A percentile compares a stretch with the other conserved stretches of the same genome.
Evolutionary conservation across 2,888 invertebrate genomes (phyloP).

Genomic region (Athetis lepigone): DNA sequence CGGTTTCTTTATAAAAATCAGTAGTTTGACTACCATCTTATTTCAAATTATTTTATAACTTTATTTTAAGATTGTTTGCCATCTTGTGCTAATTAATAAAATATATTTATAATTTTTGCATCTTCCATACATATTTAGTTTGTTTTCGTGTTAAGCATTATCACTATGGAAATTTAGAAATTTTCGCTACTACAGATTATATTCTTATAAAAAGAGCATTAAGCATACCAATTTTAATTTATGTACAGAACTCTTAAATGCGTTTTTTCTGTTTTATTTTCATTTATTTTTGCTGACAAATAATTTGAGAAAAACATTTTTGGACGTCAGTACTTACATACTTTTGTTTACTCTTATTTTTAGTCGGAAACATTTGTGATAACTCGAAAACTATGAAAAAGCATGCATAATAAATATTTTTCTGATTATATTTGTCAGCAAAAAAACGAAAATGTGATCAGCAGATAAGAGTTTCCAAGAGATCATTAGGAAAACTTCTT

Average conservation of each 20-base stretch:
- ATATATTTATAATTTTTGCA: constrained; percentile 50
- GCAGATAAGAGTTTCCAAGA: constrained; percentile 89
- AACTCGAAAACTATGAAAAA: no score
- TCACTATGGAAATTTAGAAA: constrained; percentile 80
- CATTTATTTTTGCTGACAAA: constrained; percentile 66
- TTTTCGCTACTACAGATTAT: constrained; percentile 81
- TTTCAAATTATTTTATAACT: constrained; percentile 25
- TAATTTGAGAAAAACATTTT: background rate
- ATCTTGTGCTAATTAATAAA: constrained; percentile 28
- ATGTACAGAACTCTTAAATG: constrained; percentile 89
- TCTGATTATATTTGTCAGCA: constrained; percentile 49
- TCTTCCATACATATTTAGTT: constrained; percentile 58
- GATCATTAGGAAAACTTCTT: constrained; percentile 90
- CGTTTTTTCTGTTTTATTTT: constrained; percentile 60
- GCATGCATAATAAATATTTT: background rate
- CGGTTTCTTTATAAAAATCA: constrained; percentile 29
- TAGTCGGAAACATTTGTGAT: no score
- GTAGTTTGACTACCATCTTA: constrained; percentile 53
- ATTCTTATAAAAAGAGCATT: constrained; percentile 77
- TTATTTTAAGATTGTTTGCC: constrained; percentile 33
- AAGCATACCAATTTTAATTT: constrained; percentile 89
- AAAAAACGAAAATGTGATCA: constrained; percentile 63
- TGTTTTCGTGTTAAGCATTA: constrained; percentile 61
- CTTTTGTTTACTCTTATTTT: background rate
- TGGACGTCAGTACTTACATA: background rate